Evolutionary conservation across 2,888 invertebrate species (phyloP).

Genomic region (Argyresthia goedartella): DNA sequence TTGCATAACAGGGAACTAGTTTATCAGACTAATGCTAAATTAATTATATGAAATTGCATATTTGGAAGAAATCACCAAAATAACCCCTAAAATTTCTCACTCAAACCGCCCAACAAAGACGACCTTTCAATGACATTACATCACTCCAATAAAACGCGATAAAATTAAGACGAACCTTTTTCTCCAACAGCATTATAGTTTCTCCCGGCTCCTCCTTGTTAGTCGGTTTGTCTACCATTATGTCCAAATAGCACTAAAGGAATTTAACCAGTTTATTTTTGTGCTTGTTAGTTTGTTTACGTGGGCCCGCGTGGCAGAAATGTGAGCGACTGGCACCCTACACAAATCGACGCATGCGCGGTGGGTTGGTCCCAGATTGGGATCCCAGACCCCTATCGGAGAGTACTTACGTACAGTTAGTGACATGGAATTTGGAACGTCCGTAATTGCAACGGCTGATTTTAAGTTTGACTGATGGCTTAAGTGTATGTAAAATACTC

Average conservation of each 20-base stretch:
- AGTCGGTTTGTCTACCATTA: conserved; percentile 35
- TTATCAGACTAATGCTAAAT: too few relatives aligned
- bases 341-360: conserved; percentile 30
- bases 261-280: background rate
- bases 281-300: background rate
- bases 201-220: conserved; percentile 32
- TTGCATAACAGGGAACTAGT: too few relatives aligned
- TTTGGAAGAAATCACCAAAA: too few relatives aligned
- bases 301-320: background rate
- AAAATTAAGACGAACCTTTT: conserved; percentile 40
- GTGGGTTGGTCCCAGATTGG: conserved; percentile 10
- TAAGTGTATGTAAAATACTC: too few relatives aligned
- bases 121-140: conserved; percentile 53
- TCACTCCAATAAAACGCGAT: conserved; percentile 15
- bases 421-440: too few relatives aligned
- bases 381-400: conserved; percentile 28
- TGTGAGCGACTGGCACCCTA: conserved; percentile 14
- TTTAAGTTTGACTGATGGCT: too few relatives aligned
- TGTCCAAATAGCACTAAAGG: conserved; percentile 7
- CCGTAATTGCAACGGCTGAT: too few relatives aligned
- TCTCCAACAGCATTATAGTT: conserved; percentile 47
- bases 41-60: too few relatives aligned
- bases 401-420: too few relatives aligned
- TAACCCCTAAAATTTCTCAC: too few relatives aligned
- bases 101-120: conserved; percentile 15